Evolutionary conservation across 2,113 vertebrate species (phyloP).

Genomic region (Eupsittula cactorum): DNA sequence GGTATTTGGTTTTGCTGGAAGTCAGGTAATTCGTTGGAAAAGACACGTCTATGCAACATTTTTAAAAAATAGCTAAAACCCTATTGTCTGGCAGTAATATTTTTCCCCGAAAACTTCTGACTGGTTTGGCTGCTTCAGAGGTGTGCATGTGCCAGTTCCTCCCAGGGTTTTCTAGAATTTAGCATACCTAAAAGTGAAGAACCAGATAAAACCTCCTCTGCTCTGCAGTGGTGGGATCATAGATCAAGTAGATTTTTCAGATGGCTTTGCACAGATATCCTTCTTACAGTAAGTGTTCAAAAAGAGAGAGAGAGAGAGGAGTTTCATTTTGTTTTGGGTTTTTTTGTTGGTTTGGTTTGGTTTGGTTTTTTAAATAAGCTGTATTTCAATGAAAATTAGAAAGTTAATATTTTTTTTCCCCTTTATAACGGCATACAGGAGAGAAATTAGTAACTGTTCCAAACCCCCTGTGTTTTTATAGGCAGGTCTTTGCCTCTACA

Average conservation of each 20-base stretch:
- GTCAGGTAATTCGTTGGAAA: background rate
- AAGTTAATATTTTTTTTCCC: background rate
- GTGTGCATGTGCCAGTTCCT: background rate
- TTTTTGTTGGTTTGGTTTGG: background rate
- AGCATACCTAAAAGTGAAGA: background rate
- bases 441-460: background rate
- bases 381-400: background rate
- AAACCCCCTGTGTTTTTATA: background rate
- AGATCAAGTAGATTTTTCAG: background rate
- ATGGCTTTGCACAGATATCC: background rate
- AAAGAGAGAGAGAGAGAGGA: background rate
- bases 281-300: background rate
- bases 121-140: background rate
- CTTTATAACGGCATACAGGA: background rate
- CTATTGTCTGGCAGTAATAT: background rate
- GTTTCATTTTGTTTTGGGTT: background rate
- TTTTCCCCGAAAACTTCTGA: background rate
- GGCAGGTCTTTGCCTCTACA: background rate
- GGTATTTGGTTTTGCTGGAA: background rate
- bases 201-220: background rate
- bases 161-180: background rate
- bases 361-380: background rate
- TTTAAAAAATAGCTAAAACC: background rate
- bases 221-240: background rate
- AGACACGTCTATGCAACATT: background rate